Evolutionary conservation across 2,888 invertebrate species (phyloP), one percentile per base, ranked within the genome.

Genomic region (Halictus ligatus): DNA sequence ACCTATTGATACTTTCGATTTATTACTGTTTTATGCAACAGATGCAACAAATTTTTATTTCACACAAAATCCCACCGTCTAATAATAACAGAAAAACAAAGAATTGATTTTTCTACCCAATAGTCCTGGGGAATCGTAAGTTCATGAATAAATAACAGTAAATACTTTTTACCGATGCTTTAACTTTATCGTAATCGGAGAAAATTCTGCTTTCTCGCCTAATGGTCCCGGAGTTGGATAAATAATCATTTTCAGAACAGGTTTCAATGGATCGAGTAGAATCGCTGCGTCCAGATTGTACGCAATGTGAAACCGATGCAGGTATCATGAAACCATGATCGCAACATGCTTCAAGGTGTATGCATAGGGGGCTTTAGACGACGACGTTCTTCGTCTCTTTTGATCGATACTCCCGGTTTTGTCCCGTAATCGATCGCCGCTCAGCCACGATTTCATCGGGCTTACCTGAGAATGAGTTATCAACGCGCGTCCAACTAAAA

Each of bases 401-500:
- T 29, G 58, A 64, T 64, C 64, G 64, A 64, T 64, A 64, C 64
- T 64, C 25, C 64, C 29, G 64, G 64, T 58, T 58, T 58, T n/a
- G 58, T 58, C 58, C 64, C 29, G 64, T 64, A 64, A 64, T 64
- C 25, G 64, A 64, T 64, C 58, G 58, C 15, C 15, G 15, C 64
- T 29, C 29, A 29, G 25, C 64, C 29, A 29, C 64, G 67, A 35
- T 67, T 67, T 35, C 69, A 69, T 40, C 21, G 69, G 69, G 5
- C 18, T 35, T 12, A 1, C 21, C 15, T 18, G 12, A 15, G 64
- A 69, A 69, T 69, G 40, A 69, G 69, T 40, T 69, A 69, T 40
- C 69, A 69, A 12, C 40, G 21, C 4, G 35, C 25, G 69, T 40
- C 69, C 21, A 18, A 64, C 64, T 29, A 64, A 64, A 64, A 64